Evolutionary conservation across 2,113 vertebrate species (phyloP).

Genomic region (Zapornia atra): DNA sequence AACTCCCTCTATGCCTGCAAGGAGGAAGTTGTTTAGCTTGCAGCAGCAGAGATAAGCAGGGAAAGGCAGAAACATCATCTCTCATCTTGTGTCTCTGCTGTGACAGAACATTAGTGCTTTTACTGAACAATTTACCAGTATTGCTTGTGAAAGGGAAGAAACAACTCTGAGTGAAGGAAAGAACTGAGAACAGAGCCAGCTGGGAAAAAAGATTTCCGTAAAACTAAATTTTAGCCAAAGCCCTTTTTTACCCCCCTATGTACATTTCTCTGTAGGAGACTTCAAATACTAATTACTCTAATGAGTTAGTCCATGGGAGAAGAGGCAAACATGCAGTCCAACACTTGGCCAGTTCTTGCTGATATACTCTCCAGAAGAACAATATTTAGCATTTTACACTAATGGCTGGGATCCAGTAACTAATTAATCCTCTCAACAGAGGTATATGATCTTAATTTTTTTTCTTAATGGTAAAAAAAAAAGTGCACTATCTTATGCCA

Average conservation of each 20-base stretch:
- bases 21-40: neutral
- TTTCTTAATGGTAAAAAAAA: neutral
- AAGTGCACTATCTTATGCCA: neutral
- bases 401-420: conserved; percentile 2
- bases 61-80: neutral
- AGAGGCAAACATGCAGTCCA: conserved; percentile 11
- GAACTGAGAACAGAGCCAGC: neutral
- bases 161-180: neutral
- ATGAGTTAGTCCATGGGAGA: conserved; percentile 19
- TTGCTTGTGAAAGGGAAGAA: neutral
- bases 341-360: conserved; percentile 12
- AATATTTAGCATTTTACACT: conserved; percentile 28
- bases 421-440: conserved; percentile 11
- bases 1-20: neutral
- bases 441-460: neutral
- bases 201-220: conserved; percentile 6
- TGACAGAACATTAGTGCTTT: neutral
- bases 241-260: neutral
- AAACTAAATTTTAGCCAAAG: neutral
- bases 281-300: conserved; percentile 24
- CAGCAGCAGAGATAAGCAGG: neutral
- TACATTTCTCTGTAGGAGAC: conserved; percentile 11
- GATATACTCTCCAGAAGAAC: conserved; percentile 1
- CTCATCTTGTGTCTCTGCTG: neutral
- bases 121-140: neutral